Conservation (phyloP, 2,888 invertebrate species). For the Cremastinae sp. region DNA sequence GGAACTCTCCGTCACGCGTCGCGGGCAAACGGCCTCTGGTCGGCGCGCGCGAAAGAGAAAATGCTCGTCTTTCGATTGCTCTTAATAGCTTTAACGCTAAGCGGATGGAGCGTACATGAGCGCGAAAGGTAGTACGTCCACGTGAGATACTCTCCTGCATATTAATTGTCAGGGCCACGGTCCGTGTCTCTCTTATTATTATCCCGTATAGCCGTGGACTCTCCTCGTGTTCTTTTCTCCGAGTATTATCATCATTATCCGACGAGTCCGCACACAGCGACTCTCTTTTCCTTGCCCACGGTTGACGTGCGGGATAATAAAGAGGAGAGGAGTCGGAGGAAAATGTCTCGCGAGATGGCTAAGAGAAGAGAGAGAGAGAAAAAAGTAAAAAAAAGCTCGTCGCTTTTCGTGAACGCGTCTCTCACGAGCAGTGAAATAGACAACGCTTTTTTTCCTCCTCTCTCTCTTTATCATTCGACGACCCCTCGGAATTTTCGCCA, state of each 20-base stretch:
- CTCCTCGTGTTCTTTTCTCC: too few species aligned
- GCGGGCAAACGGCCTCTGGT: constrained; percentile 17
- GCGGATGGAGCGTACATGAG: constrained; percentile 32
- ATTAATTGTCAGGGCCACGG: constrained; percentile 42
- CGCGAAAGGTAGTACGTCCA: constrained; percentile 22
- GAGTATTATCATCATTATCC: too few species aligned
- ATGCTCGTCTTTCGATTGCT: constrained; percentile 52
- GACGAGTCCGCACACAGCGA: not conserved
- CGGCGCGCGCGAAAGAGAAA: constrained; percentile 19
- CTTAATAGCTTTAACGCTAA: constrained; percentile 58
- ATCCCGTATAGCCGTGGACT: too few species aligned
- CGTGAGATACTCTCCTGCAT: constrained; percentile 47
- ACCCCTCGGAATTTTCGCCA: constrained; percentile 6
- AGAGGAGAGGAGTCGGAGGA: not conserved
- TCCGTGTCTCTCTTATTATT: constrained; percentile 1
- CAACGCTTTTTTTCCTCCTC: constrained; percentile 33
- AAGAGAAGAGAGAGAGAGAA: too few species aligned
- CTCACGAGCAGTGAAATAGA: constrained; percentile 53
- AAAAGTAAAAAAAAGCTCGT: constrained; percentile 33
- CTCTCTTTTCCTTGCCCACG: not conserved
- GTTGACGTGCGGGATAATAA: not conserved
- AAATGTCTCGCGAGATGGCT: constrained; percentile 21
- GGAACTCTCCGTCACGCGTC: constrained; percentile 26
- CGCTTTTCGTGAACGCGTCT: constrained; percentile 35
- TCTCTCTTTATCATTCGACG: not conserved